Evolutionary conservation across 2,113 vertebrate genomes (phyloP), one percentile per base, ranked within the genome.

Genomic region (Myrmecobius fasciatus): DNA sequence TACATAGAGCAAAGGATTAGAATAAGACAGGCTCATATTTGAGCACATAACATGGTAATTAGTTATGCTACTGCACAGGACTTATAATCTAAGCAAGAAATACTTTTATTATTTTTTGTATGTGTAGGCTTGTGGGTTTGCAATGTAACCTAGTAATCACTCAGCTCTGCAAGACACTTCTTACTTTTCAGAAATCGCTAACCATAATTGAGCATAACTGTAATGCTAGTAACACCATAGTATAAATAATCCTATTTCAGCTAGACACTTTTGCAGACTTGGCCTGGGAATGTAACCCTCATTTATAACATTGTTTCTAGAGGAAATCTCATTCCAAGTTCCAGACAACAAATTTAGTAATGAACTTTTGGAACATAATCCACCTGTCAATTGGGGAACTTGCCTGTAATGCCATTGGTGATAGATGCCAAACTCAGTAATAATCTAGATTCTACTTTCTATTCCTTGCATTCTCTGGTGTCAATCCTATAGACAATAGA

Each of bases 61-160:
- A 46, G 53, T n/a, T 49, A n/a, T 28, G 53, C 36, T 90, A 89
- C 53, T 91, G 53, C 5, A 60, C 20, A 36, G 56, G 36, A 90
- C 11, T 96, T 0, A 93, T 96, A 96, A 96, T 90, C 95, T 96
- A 94, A 53, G 25, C 83, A 52, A 91, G 43, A 96, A 56, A 89
- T 8, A 54, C 52, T 83, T 83, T 83, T 83, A 83, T 20, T 90
- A 0, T 95, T 97, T 95, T 75, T 83, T 83, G 67, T 83, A 67
- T 47, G 24, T 95, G 52, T 0, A 90, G 22, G 89, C 43, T 89
- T 89, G 94, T 46, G 94, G n/a, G 60, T 96, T 97, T 52, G n/a
- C n/a, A 43, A 8, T 83, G 67, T 43, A 83, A 43, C 67, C 67
- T 83, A 83, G 67, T 83, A 83, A 22, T 24, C n/a, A 91, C 14